Evolutionary conservation across 2,888 invertebrate species (phyloP).

Genomic region (Antitype chi): DNA sequence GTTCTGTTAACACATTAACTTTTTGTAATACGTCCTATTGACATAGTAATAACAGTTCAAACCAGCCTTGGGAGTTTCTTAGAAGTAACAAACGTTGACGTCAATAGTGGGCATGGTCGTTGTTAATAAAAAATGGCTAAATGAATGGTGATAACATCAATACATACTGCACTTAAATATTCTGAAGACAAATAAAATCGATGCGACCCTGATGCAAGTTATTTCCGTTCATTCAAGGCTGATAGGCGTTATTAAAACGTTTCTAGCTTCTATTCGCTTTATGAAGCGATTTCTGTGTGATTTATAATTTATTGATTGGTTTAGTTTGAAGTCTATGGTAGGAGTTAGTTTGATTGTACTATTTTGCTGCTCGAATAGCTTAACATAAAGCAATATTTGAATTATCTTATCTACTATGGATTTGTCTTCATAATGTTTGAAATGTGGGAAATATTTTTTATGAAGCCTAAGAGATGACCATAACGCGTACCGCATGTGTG

Average conservation of each 20-base stretch:
- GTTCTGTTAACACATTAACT: not conserved
- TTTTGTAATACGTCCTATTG: constrained; percentile 11
- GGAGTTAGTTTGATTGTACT: not conserved
- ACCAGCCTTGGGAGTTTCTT: constrained; percentile 37
- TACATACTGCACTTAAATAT: constrained; percentile 70
- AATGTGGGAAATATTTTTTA: not conserved
- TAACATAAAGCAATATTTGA: not conserved
- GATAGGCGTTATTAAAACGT: constrained; percentile 78
- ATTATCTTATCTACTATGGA: not conserved
- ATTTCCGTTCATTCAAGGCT: constrained; percentile 86
- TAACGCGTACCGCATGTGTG: not conserved
- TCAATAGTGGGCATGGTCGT: constrained; percentile 17
- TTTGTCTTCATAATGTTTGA: not conserved
- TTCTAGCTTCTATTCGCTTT: constrained; percentile 58
- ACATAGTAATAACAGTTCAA: constrained; percentile 15
- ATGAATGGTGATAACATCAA: constrained; percentile 58
- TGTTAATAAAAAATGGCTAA: constrained; percentile 44
- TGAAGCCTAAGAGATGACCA: not conserved
- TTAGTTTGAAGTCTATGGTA: not conserved
- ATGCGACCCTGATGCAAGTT: constrained; percentile 85
- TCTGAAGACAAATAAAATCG: constrained; percentile 83
- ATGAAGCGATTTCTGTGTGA: constrained; percentile 45
- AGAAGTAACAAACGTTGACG: constrained; percentile 38
- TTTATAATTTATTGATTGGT: constrained; percentile 22
- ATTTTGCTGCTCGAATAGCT: not conserved